Evolutionary conservation across 2,113 vertebrate genomes (phyloP).

Genomic region (Ivindomyrus marchei): DNA sequence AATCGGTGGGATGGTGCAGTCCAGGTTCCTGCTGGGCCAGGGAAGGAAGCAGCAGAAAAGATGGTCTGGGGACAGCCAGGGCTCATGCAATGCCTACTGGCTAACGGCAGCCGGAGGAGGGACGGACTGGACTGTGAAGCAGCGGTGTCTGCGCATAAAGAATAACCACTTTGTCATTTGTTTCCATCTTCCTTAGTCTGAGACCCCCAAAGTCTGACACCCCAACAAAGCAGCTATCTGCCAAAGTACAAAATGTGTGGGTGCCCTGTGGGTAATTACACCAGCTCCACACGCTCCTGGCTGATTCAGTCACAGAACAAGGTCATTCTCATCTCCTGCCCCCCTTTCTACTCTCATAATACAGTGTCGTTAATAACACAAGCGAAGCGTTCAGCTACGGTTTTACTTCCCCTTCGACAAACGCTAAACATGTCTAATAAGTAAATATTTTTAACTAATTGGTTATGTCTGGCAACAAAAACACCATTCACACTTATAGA

Average conservation of each 20-base stretch:
- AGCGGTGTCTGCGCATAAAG: conserved; percentile 9
- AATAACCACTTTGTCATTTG: conserved; percentile 29
- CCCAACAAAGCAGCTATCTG: neutral
- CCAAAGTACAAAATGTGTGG: conserved; percentile 36
- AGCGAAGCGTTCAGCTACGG: neutral
- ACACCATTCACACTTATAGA: neutral
- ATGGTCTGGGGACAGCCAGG: conserved; percentile 29
- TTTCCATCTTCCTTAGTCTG: conserved; percentile 37
- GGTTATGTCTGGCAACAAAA: neutral
- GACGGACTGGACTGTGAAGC: conserved; percentile 20
- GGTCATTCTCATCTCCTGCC: neutral
- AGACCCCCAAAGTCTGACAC: conserved; percentile 8
- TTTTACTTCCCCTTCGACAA: neutral
- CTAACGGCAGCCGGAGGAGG: conserved; percentile 32
- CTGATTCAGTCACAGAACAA: neutral
- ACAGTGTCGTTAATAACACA: neutral
- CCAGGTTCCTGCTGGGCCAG: neutral
- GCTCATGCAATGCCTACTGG: conserved; percentile 26
- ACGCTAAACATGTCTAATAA: neutral
- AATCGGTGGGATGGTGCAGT: neutral
- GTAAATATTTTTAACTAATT: neutral
- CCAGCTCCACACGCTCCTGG: neutral
- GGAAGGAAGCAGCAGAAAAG: neutral
- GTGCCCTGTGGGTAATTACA: neutral
- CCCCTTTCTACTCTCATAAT: neutral